Conservation (phyloP, 1,140 invertebrate species). For the Lycorma delicatula region DNA sequence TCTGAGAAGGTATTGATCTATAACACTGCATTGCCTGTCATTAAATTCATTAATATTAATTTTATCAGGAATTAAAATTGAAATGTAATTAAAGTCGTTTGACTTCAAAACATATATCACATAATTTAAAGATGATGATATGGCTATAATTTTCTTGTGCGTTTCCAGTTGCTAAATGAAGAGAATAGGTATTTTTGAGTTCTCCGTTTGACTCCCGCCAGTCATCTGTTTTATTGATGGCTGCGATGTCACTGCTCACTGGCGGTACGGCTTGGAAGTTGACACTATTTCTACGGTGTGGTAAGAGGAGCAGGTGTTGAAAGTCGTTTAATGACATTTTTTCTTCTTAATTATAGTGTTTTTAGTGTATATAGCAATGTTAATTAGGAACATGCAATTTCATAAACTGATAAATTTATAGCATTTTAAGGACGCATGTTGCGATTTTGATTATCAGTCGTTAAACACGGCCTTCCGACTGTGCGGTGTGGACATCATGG, state of each 20-base stretch:
- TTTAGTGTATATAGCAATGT: conserved; percentile 8
- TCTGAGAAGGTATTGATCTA: conserved; percentile 2
- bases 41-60: neutral
- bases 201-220: conserved; percentile 13
- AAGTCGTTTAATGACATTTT: conserved; percentile 9
- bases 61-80: neutral
- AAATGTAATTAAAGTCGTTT: neutral
- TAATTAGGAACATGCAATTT: conserved; percentile 16
- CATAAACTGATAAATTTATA: conserved; percentile 20
- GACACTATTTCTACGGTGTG: conserved; percentile 17
- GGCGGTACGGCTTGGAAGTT: conserved; percentile 12
- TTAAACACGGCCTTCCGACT: conserved; percentile 6
- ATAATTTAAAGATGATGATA: neutral
- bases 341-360: neutral
- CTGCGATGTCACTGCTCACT: conserved; percentile 13
- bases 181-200: too few relatives aligned
- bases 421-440: conserved; percentile 24
- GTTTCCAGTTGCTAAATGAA: neutral
- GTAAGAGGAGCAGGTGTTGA: conserved; percentile 10
- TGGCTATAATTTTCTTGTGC: neutral
- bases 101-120: neutral
- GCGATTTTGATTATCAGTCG: conserved; percentile 5
- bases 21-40: neutral
- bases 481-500: conserved; percentile 50
- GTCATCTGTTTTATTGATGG: conserved; percentile 23